Evolutionary conservation across 1,140 invertebrate species (phyloP), one percentile per base, ranked within the genome.

Genomic region (Cheumatopsyche charites): DNA sequence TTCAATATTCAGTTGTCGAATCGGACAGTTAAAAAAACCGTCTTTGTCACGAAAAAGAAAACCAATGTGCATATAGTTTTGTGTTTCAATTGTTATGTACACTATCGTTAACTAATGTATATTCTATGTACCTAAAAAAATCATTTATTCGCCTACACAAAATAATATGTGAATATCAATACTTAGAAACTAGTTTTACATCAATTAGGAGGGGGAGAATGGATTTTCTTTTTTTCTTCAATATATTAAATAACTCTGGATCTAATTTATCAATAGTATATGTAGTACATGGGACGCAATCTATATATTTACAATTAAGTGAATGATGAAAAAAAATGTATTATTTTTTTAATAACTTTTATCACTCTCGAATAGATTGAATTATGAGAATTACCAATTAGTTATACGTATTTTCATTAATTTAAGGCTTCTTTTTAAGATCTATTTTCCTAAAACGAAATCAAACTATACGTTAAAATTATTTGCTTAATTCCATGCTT

Each of bases 231-330:
- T 47, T n/a, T n/a, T 47, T 47, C 13, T 42, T 42, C 41, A 6
- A n/a, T 47, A 47, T 13, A 47, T 47, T 47, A 47, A 47, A 47
- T n/a, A 47, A 47, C 11, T 47, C 3, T 47, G 43, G 43, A 47
- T n/a, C 15, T 47, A n/a, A 47, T n/a, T 47, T 47, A 7, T 7
- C 3, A 47, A 47, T 47, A 47, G 4, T 47, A 19, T 29, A 17
- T 65, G n/a, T n/a, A n/a, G n/a, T 17, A 42, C 47, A 41, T 45
- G 62, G 62, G 62, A 63, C 29, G 29, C 41, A 63, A 63, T 41
- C 62, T 43, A 41, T 41, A 42, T 42, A 42, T 49, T 15, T 63
- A 63, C 62, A 63, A 63, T 15, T 63, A 63, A 41, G 58, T 62
- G 11, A 9, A 63, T 42, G 9, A 17, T 41, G 25, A 41, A 21